Base-by-base conservation (phyloP, 2,113 vertebrate species). In the Pteruthius melanotis region DNA sequence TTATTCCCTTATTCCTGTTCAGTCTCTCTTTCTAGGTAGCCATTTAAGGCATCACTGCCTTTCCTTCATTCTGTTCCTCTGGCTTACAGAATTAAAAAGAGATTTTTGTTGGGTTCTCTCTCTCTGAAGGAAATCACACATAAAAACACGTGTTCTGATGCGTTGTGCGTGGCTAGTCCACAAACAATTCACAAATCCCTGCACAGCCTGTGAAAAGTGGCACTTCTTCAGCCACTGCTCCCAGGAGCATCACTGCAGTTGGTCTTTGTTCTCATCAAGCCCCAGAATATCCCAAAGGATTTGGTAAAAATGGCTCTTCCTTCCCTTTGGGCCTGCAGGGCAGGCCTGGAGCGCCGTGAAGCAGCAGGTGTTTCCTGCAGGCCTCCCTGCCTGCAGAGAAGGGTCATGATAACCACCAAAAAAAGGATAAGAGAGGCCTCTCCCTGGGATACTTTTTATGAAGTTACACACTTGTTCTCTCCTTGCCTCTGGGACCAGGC, bases 111-210 rank as follows among this genome's bases (percentile, higher is more conserved):
- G 66, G 10, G 17, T 44, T 35, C 17, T 40, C 21, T 24, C 20
- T 2, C 44, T 75, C 53, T n/a, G 60, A 60, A 49, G 60, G 23
- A 87, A 54, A 26, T 33, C 0, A 7, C 13, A 5, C 19, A 3
- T 52, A 26, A 64, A 87, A 64, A 52, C 9, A 6, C 0, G 0
- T 37, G 40, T 47, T 86, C 9, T 8, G 10, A 1, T 18, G 27
- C 23, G 2, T 7, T 4, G 0, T 37, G 13, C 0, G 0, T 19
- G n/a, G 14, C 50, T 42, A 35, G 4, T 1, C 33, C 16, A 16
- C 50, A 42, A 40, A 27, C 61, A n/a, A 64, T 35, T 68, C 19
- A 21, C 45, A 65, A 24, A 60, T 42, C 11, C 28, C 70, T 28
- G 18, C 23, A 4, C 23, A n/a, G 31, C 40, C 65, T 64, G 21